Evolutionary conservation across 2,797 vertebrate species (phyloP).

Genomic region (Pseudochirops cupreus): DNA sequence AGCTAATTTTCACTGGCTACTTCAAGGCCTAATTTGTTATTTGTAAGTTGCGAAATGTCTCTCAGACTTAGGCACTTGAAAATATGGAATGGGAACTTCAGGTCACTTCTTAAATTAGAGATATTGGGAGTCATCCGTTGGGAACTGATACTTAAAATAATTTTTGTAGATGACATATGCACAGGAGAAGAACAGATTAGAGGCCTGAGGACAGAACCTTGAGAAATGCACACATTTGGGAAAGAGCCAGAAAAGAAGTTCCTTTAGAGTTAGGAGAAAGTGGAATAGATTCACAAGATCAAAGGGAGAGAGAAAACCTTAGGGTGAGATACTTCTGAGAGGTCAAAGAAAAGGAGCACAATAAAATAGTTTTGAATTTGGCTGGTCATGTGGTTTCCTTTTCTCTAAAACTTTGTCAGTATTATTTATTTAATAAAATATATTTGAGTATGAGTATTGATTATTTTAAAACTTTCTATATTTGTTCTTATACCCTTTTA

Average conservation of each 20-base stretch:
- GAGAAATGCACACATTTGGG: neutral
- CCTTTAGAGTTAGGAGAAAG: neutral
- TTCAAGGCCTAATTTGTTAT: neutral
- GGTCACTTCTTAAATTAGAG: neutral
- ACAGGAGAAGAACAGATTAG: neutral
- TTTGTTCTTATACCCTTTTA: neutral
- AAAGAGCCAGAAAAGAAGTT: neutral
- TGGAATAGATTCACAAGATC: neutral
- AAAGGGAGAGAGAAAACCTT: neutral
- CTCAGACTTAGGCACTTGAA: neutral
- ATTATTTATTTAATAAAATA: neutral
- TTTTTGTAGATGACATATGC: neutral
- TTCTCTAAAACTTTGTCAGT: neutral
- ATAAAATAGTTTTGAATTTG: neutral
- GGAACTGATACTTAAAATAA: neutral
- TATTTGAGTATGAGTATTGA: neutral
- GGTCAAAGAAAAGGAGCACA: neutral
- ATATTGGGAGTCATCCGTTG: neutral
- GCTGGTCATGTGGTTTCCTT: neutral
- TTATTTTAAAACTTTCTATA: neutral
- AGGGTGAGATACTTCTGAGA: neutral
- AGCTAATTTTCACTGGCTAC: neutral
- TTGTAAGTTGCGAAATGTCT: neutral
- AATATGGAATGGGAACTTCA: neutral
- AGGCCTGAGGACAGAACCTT: neutral